Percentiles rank a stretch among this genome's conserved stretches.
phyloP scores from a whole-genome alignment of 2,113 vertebrate species.

The Pedetes capensis region DNA sequence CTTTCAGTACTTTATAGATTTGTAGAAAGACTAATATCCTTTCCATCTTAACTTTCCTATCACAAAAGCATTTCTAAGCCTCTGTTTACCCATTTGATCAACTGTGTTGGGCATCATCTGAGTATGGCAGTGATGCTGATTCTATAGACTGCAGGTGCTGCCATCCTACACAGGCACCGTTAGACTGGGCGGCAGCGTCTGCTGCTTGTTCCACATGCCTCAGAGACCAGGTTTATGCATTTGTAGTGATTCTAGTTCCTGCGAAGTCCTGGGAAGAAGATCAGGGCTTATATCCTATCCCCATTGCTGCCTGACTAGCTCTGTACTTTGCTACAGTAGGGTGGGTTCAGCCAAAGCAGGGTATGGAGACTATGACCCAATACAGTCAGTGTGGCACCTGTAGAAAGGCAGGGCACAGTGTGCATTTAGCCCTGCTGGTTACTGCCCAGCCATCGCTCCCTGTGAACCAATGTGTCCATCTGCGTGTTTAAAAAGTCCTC shows the following conservation, averaged over 20 bases:
- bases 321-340: neutral
- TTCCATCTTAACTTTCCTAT: neutral
- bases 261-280: neutral
- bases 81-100: neutral
- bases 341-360: neutral
- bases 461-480: neutral
- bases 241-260: too few species aligned
- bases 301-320: neutral
- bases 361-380: neutral
- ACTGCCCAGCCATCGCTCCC: neutral
- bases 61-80: neutral
- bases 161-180: neutral
- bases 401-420: neutral
- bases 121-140: neutral
- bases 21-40: neutral
- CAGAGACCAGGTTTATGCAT: too few species aligned
- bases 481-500: neutral
- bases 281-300: neutral
- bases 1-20: neutral
- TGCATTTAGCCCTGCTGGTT: neutral
- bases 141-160: too few species aligned
- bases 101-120: neutral
- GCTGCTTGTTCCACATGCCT: fast-evolving
- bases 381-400: too few species aligned
- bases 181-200: neutral